Base-by-base conservation (phyloP, 2,113 vertebrate genomes). In the Eira barbara region DNA sequence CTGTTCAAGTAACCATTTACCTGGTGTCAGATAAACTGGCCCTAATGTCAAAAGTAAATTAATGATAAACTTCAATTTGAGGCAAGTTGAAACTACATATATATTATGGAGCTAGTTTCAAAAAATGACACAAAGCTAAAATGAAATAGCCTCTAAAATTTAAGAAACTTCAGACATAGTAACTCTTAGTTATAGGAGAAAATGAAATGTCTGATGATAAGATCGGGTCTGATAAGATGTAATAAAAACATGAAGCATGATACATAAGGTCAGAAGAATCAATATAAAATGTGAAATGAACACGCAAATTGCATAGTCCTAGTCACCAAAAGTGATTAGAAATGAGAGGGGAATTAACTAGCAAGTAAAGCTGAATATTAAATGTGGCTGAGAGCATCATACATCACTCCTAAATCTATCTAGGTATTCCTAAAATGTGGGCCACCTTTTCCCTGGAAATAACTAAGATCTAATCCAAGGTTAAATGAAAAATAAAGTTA, bases 171-270 rank as follows among this genome's bases (percentile, higher is more conserved):
- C 14, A 92, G 90, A 91, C 86, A 71, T 49, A 96, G 92, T 92
- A 96, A 98, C 98, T 95, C 97, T 98, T 94, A 98, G 98, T 97
- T 98, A 97, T 89, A 96, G 45, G 49, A 89, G 61, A 97, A 97
- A 97, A 96, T 90, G 87, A 97, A 97, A 93, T 36, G 71, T 39
- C 39, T 42, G 69, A 2, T 91, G 76, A 87, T 94, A 97, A 95
- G 87, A 94, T 65, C 6, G 0, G 21, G 12, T 6, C 42, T 95
- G 85, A 98, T 87, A 96, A 87, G 69, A 89, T 71, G 36, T 17
- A 95, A 98, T 97, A 87, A 97, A 97, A 97, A 97, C 81, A 96
- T 47, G 98, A 98, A 98, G 78, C 83, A 45, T 95, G 95, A 97
- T 94, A 87, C 94, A 96, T 94, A 89, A 71, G 67, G 97, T 97